A percentile compares a stretch with the other conserved stretches of the same genome.
Conservation (phyloP, 2,797 vertebrate genomes). For the Oreochromis grahami region DNA sequence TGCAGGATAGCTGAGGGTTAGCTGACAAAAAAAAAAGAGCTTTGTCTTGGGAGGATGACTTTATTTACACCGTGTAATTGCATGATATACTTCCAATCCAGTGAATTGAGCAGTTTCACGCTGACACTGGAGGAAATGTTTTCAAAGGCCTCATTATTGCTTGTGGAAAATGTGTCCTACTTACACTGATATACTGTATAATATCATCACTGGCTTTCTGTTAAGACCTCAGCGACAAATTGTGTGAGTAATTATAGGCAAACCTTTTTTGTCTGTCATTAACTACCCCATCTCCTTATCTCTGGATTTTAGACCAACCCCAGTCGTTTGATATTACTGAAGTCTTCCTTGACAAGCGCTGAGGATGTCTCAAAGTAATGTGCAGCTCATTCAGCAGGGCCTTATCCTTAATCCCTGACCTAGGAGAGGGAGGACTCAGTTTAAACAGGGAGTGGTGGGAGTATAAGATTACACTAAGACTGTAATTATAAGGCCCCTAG, state of each 20-base stretch:
- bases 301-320: slow-evolving; percentile 32
- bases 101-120: slow-evolving; percentile 28
- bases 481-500: slow-evolving; percentile 65
- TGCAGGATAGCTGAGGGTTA: slow-evolving; percentile 19
- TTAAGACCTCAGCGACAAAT: slow-evolving; percentile 41
- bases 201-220: slow-evolving; percentile 35
- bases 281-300: slow-evolving; percentile 44
- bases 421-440: slow-evolving; percentile 42
- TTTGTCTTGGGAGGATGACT: slow-evolving; percentile 9
- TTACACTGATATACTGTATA: slow-evolving; percentile 20
- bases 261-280: slow-evolving; percentile 46
- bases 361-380: slow-evolving; percentile 42
- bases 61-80: slow-evolving; percentile 19
- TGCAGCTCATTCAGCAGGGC: slow-evolving; percentile 42
- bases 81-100: slow-evolving; percentile 19
- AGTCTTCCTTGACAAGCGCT: slow-evolving; percentile 41
- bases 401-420: slow-evolving; percentile 57
- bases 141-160: slow-evolving; percentile 56
- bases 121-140: slow-evolving; percentile 37
- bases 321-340: slow-evolving; percentile 40
- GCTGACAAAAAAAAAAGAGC: not conserved
- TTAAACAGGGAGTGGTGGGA: slow-evolving; percentile 64
- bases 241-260: slow-evolving; percentile 48
- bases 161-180: slow-evolving; percentile 35
- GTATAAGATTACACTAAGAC: slow-evolving; percentile 71